Evolutionary conservation across 2,888 invertebrate species (phyloP).

Genomic region (Coleophora deauratella): DNA sequence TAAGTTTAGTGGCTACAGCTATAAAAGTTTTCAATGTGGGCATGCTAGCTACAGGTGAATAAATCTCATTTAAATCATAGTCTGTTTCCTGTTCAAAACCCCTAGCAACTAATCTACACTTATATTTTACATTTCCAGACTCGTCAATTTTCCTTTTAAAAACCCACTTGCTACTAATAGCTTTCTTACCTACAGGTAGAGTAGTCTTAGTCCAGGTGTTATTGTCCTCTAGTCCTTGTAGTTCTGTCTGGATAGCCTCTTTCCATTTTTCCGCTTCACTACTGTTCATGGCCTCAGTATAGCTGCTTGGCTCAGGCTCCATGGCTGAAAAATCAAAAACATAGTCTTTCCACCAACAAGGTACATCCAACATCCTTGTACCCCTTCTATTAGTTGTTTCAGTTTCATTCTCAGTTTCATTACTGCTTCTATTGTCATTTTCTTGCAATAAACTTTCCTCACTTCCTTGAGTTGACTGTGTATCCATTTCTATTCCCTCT

Average conservation of each 20-base stretch:
- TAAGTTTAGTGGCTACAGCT: constrained; percentile 6
- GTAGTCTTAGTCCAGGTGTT: constrained; percentile 10
- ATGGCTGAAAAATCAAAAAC: not conserved
- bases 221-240: constrained; percentile 7
- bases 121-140: not conserved
- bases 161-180: constrained; percentile 10
- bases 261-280: constrained; percentile 6
- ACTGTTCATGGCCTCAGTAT: constrained; percentile 8
- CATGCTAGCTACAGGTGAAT: constrained; percentile 10
- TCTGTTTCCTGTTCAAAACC: constrained; percentile 5
- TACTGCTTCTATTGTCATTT: not conserved
- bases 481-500: not conserved
- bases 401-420: not conserved
- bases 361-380: constrained; percentile 3
- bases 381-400: not conserved
- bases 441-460: not conserved
- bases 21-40: constrained; percentile 5
- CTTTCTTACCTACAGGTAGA: not conserved
- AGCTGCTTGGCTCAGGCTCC: constrained; percentile 11
- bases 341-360: not conserved
- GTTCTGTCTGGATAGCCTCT: constrained; percentile 8
- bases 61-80: too few species aligned
- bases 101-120: constrained; percentile 13
- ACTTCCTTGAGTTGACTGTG: not conserved
- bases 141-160: constrained; percentile 5